These are phyloP conservation scores for Scolanthus callimorphus DNA, from an alignment of 92 coral and sea anemone genomes.

Conservation along the genomic window DNA sequence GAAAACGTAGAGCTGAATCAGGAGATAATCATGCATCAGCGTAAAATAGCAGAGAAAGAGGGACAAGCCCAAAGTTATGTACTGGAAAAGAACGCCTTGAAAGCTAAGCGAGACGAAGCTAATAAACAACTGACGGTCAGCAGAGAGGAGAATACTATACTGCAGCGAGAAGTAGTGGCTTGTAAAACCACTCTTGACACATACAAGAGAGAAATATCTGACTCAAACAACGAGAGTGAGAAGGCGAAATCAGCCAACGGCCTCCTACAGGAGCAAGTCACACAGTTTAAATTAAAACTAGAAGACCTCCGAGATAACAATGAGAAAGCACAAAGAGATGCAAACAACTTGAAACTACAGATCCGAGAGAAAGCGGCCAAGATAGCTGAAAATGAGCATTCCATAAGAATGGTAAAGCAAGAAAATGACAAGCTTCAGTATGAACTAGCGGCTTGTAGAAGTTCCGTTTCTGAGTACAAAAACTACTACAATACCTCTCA, in stretches of 20 bases:
- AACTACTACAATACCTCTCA: constrained; percentile 43
- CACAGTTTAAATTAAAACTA: constrained; percentile 18
- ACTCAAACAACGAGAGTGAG: constrained; percentile 19
- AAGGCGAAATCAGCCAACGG: constrained; percentile 11
- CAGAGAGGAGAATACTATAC: constrained; percentile 27
- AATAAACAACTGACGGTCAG: constrained; percentile 12
- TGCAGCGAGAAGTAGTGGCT: constrained; percentile 22
- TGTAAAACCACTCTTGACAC: constrained; percentile 12
- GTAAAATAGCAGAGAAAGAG: constrained; percentile 27
- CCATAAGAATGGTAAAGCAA: constrained; percentile 31
- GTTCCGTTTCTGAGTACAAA: constrained; percentile 44
- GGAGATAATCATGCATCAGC: constrained; percentile 21
- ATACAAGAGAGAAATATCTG: constrained; percentile 28
- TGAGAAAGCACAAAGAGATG: constrained; percentile 21
- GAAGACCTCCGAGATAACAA: constrained; percentile 15
- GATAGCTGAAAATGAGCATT: constrained; percentile 40
- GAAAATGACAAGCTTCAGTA: constrained; percentile 52
- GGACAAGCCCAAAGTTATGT: constrained; percentile 24
- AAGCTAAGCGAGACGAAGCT: constrained; percentile 35
- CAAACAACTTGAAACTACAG: constrained; percentile 19
- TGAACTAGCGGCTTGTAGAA: constrained; percentile 39
- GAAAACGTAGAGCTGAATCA: constrained; percentile 39
- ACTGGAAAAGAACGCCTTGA: constrained; percentile 15
- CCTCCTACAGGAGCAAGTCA: constrained; percentile 29
- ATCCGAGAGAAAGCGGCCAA: constrained; percentile 46